Percentiles rank a stretch among this genome's conserved stretches.
phyloP scores from a whole-genome alignment of 2,888 invertebrate genomes.

The Melanostoma scalare region DNA sequence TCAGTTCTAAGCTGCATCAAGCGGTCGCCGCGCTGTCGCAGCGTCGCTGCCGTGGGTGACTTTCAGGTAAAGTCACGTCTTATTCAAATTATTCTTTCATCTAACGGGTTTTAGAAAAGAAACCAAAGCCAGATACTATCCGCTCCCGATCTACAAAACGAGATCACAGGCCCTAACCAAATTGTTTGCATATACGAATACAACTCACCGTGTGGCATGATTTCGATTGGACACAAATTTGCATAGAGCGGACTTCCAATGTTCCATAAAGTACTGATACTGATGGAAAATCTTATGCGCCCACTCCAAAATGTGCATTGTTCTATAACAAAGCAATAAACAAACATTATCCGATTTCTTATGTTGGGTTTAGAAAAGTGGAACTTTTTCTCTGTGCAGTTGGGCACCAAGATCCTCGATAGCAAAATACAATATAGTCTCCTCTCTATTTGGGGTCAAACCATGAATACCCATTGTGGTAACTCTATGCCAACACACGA shows the following conservation, averaged over 20 bases:
- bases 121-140: slow-evolving; percentile 10
- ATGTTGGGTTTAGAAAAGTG: slow-evolving; percentile 27
- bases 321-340: slow-evolving; percentile 39
- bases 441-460: slow-evolving; percentile 51
- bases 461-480: slow-evolving; percentile 46
- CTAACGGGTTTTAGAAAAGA: slow-evolving; percentile 10
- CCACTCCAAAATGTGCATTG: slow-evolving; percentile 31
- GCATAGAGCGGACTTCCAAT: slow-evolving; percentile 64
- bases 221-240: slow-evolving; percentile 61
- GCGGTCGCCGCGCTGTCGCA: too few species aligned
- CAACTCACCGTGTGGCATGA: slow-evolving; percentile 8
- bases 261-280: slow-evolving; percentile 25
- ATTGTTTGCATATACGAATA: slow-evolving; percentile 6
- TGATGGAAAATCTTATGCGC: slow-evolving; percentile 6
- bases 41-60: slow-evolving; percentile 5
- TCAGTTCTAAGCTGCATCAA: too few species aligned
- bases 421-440: slow-evolving; percentile 31
- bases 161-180: slow-evolving; percentile 44
- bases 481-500: slow-evolving; percentile 40
- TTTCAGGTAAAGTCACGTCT: slow-evolving; percentile 63
- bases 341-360: slow-evolving; percentile 35
- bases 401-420: slow-evolving; percentile 46
- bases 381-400: slow-evolving; percentile 22
- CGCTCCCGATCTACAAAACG: slow-evolving; percentile 43
- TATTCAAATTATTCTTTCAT: slow-evolving; percentile 59